Percentiles rank a stretch among this genome's conserved stretches.
Evolutionary conservation across 2,888 invertebrate genomes (phyloP).

Genomic region (Pyrocoelia pectoralis): DNA sequence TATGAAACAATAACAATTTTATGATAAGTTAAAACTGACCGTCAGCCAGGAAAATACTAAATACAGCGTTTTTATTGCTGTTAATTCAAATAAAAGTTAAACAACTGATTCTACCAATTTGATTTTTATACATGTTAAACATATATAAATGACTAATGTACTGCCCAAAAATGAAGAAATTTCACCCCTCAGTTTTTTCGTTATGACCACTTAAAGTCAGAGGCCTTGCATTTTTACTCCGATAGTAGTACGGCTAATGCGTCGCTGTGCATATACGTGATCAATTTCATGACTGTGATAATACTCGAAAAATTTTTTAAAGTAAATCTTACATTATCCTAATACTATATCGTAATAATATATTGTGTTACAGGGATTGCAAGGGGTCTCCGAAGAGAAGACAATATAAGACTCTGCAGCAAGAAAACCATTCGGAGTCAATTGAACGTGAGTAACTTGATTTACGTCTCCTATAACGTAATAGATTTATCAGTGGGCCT

Average conservation of each 20-base stretch:
- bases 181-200: no score
- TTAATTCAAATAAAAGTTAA: no score
- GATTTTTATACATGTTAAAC: no score
- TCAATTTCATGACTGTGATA: not conserved
- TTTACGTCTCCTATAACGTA: constrained; percentile 10
- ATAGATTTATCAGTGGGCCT: not conserved
- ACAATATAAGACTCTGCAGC: constrained; percentile 58
- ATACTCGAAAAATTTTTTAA: not conserved
- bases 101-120: no score
- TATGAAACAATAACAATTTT: no score
- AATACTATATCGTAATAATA: not conserved
- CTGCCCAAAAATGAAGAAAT: no score
- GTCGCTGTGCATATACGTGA: constrained; percentile 10
- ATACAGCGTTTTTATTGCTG: no score
- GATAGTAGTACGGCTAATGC: constrained; percentile 24
- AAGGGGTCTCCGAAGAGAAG: constrained; percentile 69
- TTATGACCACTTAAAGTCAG: no score
- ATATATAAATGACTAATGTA: no score
- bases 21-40: no score
- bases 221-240: no score
- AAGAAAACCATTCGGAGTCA: constrained; percentile 61
- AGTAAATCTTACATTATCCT: not conserved
- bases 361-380: constrained; percentile 65
- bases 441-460: constrained; percentile 58
- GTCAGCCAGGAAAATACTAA: no score